phyloP scores from a whole-genome alignment of 2,797 vertebrate species.

The Sarcophilus harrisii region DNA sequence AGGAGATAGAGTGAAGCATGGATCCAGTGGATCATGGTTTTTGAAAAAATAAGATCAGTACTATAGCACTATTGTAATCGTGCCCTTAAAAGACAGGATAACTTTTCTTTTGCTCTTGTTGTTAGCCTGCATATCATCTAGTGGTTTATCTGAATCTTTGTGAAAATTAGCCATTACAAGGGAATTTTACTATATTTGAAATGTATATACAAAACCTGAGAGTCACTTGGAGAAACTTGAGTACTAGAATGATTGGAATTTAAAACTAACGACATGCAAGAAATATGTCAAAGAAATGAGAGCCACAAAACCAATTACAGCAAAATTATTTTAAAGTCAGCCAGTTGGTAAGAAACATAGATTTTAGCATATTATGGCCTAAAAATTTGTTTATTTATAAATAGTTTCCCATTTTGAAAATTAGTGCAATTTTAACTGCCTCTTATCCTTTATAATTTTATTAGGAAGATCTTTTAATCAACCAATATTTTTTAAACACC shows the following conservation, averaged over 20 bases:
- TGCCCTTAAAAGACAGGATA: neutral
- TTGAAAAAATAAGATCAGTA: neutral
- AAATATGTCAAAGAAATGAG: neutral
- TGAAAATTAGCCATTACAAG: neutral
- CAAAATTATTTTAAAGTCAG: neutral
- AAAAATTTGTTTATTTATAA: neutral
- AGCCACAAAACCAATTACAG: neutral
- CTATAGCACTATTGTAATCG: neutral
- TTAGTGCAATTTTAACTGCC: neutral
- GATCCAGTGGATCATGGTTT: neutral
- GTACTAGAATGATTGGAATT: neutral
- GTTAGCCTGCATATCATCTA: neutral
- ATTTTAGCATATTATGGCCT: neutral
- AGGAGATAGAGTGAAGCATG: neutral
- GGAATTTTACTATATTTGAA: neutral
- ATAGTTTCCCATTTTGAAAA: neutral
- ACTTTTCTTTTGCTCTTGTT: neutral
- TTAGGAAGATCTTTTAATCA: neutral
- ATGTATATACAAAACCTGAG: neutral
- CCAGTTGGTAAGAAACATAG: neutral
- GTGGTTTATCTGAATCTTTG: neutral
- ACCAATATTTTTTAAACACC: neutral
- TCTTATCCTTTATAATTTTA: neutral
- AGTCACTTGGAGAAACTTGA: neutral
- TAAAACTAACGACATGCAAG: neutral